A percentile compares a stretch with the other conserved stretches of the same genome.
These are phyloP conservation scores for Cassiopea xamachana DNA, from an alignment of 30 jellyfish, hydroid and myxozoan species.

Conservation along the genomic window DNA sequence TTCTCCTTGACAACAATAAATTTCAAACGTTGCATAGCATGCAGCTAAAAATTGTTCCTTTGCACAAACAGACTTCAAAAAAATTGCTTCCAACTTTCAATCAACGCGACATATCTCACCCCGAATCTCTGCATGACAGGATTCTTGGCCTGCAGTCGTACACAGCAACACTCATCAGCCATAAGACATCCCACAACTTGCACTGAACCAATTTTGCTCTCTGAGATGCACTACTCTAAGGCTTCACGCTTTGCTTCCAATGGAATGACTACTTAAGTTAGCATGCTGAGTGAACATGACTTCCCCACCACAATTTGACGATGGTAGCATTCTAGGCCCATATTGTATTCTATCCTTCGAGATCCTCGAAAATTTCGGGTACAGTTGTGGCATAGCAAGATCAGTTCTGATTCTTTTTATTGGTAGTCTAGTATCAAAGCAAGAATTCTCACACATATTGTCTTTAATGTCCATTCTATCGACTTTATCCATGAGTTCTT, in stretches of 20 bases:
- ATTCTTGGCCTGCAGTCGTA: too few species aligned
- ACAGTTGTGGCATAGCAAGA: conserved; percentile 29
- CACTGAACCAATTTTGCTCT: not conserved
- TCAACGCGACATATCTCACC: too few species aligned
- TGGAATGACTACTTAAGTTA: conserved; percentile 23
- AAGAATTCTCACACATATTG: conserved; percentile 8
- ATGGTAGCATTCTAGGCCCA: conserved; percentile 68
- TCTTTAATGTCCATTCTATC: conserved; percentile 66
- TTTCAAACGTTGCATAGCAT: too few species aligned
- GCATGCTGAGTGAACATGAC: conserved; percentile 20
- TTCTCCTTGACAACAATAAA: too few species aligned
- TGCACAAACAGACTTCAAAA: too few species aligned
- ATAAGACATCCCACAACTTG: not conserved
- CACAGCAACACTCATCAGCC: not conserved
- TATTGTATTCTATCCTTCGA: conserved; percentile 14
- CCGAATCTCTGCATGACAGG: too few species aligned
- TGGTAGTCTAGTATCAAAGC: conserved; percentile 38
- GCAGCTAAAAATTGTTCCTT: too few species aligned
- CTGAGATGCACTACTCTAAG: not conserved
- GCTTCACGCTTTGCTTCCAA: conserved; percentile 57
- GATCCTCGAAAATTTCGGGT: conserved; percentile 21
- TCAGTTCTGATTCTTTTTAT: conserved; percentile 62
- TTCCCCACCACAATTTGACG: conserved; percentile 40
- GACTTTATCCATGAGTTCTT: conserved; percentile 65
- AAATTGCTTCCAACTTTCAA: too few species aligned